Conservation (phyloP, 2,888 invertebrate genomes). For the Mesochorus sp. region DNA sequence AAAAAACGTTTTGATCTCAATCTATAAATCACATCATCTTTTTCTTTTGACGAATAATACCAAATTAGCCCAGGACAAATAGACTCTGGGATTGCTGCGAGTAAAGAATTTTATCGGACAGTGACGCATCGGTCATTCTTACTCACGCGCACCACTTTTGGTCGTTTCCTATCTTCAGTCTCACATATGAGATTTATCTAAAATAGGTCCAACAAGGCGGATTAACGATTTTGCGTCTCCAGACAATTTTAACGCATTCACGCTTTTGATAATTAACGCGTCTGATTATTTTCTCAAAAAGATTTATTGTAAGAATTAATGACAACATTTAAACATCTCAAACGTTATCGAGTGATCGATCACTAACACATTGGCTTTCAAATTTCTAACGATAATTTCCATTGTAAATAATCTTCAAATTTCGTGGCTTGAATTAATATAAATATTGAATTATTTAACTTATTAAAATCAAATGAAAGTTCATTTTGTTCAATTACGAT, state of each 20-base stretch:
- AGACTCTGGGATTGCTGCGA: not conserved
- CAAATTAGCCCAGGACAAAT: not conserved
- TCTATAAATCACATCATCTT: not conserved
- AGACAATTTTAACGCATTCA: not conserved
- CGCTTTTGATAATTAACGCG: too few relatives aligned
- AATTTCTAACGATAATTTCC: too few relatives aligned
- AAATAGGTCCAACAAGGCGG: conserved; percentile 14
- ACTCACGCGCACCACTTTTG: conserved; percentile 30
- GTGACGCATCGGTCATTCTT: conserved; percentile 67
- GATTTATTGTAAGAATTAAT: too few relatives aligned
- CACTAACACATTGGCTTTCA: too few relatives aligned
- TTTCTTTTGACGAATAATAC: not conserved
- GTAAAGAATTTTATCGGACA: conserved; percentile 67
- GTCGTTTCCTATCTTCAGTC: conserved; percentile 9
- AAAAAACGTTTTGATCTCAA: not conserved
- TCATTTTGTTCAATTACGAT: too few relatives aligned
- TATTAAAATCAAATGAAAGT: too few relatives aligned
- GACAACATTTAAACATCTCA: too few relatives aligned
- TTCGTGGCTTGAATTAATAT: too few relatives aligned
- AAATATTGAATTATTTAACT: too few relatives aligned
- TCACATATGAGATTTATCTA: conserved; percentile 27
- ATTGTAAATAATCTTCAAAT: too few relatives aligned
- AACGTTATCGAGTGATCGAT: too few relatives aligned
- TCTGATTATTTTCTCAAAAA: too few relatives aligned
- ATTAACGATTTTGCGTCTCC: conserved; percentile 2